Evolutionary conservation across 2,888 invertebrate genomes (phyloP), one percentile per base, ranked within the genome.

Genomic region (Clunio marinus): DNA sequence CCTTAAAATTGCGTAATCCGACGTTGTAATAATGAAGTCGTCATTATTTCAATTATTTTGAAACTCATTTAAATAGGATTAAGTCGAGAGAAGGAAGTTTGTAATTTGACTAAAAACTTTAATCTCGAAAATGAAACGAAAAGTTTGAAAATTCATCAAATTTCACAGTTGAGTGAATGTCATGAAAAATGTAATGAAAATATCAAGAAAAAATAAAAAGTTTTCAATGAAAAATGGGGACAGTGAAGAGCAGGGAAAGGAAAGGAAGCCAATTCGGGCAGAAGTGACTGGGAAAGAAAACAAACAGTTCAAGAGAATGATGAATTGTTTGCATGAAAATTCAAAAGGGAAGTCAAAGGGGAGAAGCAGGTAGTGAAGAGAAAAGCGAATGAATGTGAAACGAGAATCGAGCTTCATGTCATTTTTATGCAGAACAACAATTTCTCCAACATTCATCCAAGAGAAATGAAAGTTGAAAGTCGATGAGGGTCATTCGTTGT

Each of bases 361-460:
- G 41, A 41, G 41, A 41, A 41, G 41, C 41, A 41, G 41, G 15
- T 41, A 51, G 51, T 2, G 51, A 51, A 41, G n/a, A 15, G 13
- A 32, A 32, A 32, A 32, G 5, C 13, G 35, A 41, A 41, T 41
- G 41, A 41, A 41, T 41, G 7, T 15, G 13, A 15, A 32, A 32
- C 32, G 8, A 32, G 4, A n/a, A 22, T 4, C 51, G 51, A 22
- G 17, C 51, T 51, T 51, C 22, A 41, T 51, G 51, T 51, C 51
- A 51, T 7, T 51, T 51, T 22, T 20, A 51, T 51, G 51, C 51
- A 51, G 22, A 51, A 51, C 22, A 51, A 51, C 51, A n/a, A 51
- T 51, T 51, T n/a, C 20, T 51, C 51, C 22, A n/a, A 7, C 22
- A 22, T 13, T 51, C 17, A 51, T 17, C n/a, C 17, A 13, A 51